Conservation (phyloP, 2,888 invertebrate genomes). For the Metallyticus violacea region DNA sequence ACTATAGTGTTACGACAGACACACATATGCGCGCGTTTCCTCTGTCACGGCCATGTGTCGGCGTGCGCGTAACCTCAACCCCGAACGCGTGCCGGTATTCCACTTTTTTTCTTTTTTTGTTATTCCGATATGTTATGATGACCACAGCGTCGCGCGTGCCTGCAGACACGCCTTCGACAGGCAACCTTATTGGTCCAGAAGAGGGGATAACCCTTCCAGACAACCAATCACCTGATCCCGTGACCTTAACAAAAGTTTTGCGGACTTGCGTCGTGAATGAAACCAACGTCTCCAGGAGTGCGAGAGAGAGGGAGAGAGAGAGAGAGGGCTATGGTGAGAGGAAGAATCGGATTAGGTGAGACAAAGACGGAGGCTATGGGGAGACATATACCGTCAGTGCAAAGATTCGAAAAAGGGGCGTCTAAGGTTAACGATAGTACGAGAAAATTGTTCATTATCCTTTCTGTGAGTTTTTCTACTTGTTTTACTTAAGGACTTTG, state of each 20-base stretch:
- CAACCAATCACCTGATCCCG: constrained; percentile 1
- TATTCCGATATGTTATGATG: neutral
- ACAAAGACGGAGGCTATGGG: neutral
- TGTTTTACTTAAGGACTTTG: too few relatives aligned
- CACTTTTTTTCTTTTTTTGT: neutral
- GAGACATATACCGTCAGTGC: neutral
- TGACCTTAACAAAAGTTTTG: constrained; percentile 4
- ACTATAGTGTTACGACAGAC: neutral
- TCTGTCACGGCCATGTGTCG: neutral
- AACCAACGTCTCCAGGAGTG: neutral
- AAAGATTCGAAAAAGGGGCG: neutral
- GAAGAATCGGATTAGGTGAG: neutral
- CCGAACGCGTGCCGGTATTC: neutral
- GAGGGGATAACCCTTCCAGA: constrained; percentile 5
- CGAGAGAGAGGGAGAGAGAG: neutral
- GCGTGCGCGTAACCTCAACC: neutral
- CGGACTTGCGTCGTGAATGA: constrained; percentile 3
- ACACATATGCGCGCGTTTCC: neutral
- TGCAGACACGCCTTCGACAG: constrained; percentile 1
- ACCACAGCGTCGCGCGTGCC: neutral
- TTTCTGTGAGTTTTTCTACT: too few relatives aligned
- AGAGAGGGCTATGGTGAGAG: neutral
- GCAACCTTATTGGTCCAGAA: neutral
- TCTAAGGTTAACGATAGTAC: neutral
- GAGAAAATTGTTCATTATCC: neutral